phyloP scores from a whole-genome alignment of 2,888 invertebrate genomes.

The Punctoribates punctum region DNA sequence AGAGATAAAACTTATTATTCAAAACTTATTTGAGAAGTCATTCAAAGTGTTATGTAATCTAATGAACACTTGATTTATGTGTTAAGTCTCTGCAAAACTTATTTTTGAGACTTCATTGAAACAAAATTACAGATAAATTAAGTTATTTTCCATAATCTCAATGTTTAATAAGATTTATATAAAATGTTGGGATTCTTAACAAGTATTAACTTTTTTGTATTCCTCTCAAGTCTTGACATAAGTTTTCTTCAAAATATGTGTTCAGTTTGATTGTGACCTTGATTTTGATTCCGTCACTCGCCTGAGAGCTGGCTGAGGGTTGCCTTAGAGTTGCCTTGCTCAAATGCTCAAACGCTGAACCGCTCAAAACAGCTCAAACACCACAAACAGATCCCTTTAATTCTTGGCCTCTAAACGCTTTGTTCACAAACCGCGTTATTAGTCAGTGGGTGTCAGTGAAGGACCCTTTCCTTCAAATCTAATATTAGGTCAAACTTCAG shows the following conservation, averaged over 20 bases:
- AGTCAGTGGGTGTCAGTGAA: not conserved
- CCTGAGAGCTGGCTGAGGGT: not conserved
- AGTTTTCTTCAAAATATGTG: not conserved
- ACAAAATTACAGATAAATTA: not conserved
- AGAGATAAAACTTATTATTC: no score
- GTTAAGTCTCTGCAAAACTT: not conserved
- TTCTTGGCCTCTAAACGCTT: not conserved
- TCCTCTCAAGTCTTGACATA: not conserved
- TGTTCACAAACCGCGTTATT: not conserved
- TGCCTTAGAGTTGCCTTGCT: no score
- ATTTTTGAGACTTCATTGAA: not conserved
- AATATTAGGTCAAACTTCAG: no score
- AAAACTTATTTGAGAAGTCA: not conserved
- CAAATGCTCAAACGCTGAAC: no score
- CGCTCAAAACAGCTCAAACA: not conserved
- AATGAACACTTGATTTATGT: not conserved
- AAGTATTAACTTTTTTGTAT: not conserved
- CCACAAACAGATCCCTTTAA: not conserved
- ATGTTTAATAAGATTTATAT: constrained; percentile 2
- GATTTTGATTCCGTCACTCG: constrained; percentile 29
- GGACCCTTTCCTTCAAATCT: no score
- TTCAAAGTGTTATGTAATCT: not conserved
- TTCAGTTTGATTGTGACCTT: constrained; percentile 26
- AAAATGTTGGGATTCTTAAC: not conserved
- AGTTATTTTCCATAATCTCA: constrained; percentile 8